Base-by-base conservation (phyloP, 2,113 vertebrate genomes). In the Pelvicachromis taeniatus region DNA sequence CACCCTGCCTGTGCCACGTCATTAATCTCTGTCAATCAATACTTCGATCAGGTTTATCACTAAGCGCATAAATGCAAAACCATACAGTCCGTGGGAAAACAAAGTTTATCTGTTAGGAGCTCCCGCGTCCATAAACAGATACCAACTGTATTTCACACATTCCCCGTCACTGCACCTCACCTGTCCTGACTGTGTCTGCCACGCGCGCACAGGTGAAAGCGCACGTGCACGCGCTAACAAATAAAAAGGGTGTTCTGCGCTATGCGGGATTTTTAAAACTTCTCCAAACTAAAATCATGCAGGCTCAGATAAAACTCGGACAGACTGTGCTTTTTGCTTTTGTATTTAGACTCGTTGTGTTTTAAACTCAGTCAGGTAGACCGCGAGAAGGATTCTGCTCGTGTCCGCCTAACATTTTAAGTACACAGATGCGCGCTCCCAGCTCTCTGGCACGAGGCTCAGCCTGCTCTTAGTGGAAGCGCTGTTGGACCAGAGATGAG, bases 11-110 rank as follows among this genome's bases (percentile, higher is more conserved):
- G 82, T 85, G 77, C 81, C 90, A 94, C 91, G 93, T 95, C 93
- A 96, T 96, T 96, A 95, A 96, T 96, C 96, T 96, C 95, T 95
- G 96, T 96, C 96, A 96, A 73, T 96, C 96, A 91, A 96, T 96
- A 96, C 89, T 96, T 96, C 87, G 96, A 96, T 93, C 93, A 81
- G 93, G 93, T 95, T 96, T 95, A 96, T 96, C 95, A 93, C 95
- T 96, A 91, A 95, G 90, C 93, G 94, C 94, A 92, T 92, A 85
- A 95, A 94, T 95, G 92, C 91, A 91, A 95, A 94, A 92, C 89
- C 93, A 94, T 93, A 94, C 91, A 93, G 92, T 94, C 91, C 93
- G 95, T 94, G 94, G 94, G 95, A 95, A 95, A 95, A 94, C 93
- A 92, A 93, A 87, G 88, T 95, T 94, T 93, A 93, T 93, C 87